Evolutionary conservation across 2,113 vertebrate genomes (phyloP), one percentile per base, ranked within the genome.

Genomic region (Brachypodius melanocephalos): DNA sequence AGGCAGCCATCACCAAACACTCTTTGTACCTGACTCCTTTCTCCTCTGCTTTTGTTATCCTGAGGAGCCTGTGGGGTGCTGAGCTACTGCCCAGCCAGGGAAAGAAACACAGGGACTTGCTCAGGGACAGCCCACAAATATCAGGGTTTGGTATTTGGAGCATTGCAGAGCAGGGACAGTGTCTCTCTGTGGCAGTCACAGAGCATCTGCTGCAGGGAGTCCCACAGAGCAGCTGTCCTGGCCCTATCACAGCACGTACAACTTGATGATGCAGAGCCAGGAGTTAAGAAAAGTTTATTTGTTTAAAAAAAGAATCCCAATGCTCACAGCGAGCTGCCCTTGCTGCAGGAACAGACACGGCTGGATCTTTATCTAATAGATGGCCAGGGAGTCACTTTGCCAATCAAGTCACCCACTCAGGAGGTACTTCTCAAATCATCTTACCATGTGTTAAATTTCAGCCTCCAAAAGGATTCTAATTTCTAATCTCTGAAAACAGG

Each of bases 401-500:
- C 74, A 28, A 36, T 38, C 46, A 31, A 46, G 74, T 54, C 54
- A 74, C 34, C 75, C 58, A 51, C 62, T 17, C 38, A 52, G 71
- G 65, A 49, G 65, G 17, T 48, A 20, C 43, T 90, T 84, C 46
- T 58, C 90, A 46, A 75, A 57, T 28, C 3, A 90, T 32, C 43
- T 36, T 45, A 66, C 21, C 61, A 28, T 0, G 15, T 40, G 40
- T 68, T 87, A 31, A 40, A 78, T 85, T 85, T 91, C 49, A 72
- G 61, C 22, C 49, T 21, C 58, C 28, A 57, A 65, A 46, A 17
- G 20, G 11, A 3, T 49, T 78, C 52, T 42, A 14, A 84, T 45
- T 82, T 63, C 7, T 45, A 63, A 76, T 34, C 36, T 95, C 91
- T 89, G 57, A 73, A 82, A 95, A 65, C 29, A 81, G 76, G 22